Evolutionary conservation across 1,140 invertebrate species (phyloP).

Genomic region (Calephelis nemesis): DNA sequence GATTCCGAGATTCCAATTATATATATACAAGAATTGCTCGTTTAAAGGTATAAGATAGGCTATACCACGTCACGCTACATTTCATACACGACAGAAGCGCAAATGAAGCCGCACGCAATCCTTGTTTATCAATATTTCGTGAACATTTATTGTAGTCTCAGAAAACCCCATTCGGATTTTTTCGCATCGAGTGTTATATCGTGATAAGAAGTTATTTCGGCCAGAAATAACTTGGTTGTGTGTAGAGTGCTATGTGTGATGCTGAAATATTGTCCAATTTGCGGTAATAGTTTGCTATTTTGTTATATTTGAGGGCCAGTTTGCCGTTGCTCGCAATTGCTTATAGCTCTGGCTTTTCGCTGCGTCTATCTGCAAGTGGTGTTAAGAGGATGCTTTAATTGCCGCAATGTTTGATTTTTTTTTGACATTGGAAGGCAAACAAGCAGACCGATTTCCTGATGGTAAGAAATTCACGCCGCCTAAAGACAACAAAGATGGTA

Average conservation of each 20-base stretch:
- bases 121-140: not conserved
- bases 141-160: conserved; percentile 4
- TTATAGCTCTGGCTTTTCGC: too few relatives aligned
- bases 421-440: too few relatives aligned
- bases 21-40: too few relatives aligned
- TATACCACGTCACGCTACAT: not conserved
- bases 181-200: not conserved
- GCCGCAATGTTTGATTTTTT: too few relatives aligned
- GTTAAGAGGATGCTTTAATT: too few relatives aligned
- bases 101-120: not conserved
- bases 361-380: too few relatives aligned
- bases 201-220: conserved; percentile 9
- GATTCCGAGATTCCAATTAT: too few relatives aligned
- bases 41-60: too few relatives aligned
- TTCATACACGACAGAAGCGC: too few relatives aligned
- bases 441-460: too few relatives aligned
- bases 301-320: not conserved
- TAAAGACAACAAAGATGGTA: too few relatives aligned
- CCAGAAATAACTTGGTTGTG: conserved; percentile 6
- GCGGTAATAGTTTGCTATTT: conserved; percentile 9
- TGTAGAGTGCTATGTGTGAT: not conserved
- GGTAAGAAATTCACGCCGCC: too few relatives aligned
- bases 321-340: not conserved
- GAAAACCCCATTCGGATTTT: conserved; percentile 5
- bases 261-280: conserved; percentile 18